These are phyloP conservation scores for Aphodius granarius DNA, from an alignment of 2,888 invertebrate genomes.

Conservation along the genomic window DNA sequence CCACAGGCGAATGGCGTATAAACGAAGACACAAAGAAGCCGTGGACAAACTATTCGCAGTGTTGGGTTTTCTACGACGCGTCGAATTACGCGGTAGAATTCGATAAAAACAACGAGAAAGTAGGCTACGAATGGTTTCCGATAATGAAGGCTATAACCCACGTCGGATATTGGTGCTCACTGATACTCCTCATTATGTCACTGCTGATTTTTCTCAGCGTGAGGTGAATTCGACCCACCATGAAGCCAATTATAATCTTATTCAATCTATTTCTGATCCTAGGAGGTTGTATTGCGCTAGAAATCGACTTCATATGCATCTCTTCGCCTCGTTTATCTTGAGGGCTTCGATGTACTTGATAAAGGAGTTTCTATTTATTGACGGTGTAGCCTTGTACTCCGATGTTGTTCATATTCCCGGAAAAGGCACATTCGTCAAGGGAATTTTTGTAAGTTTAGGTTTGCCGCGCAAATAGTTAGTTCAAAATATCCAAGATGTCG, in stretches of 20 bases:
- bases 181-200: conserved; percentile 56
- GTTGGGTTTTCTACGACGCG: conserved; percentile 44
- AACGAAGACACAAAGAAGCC: conserved; percentile 43
- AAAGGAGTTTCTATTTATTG: conserved; percentile 60
- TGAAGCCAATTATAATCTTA: conserved; percentile 5
- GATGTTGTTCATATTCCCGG: conserved; percentile 51
- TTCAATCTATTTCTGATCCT: conserved; percentile 29
- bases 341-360: conserved; percentile 62
- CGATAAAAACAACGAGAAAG: conserved; percentile 35
- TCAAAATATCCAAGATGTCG: too few relatives aligned
- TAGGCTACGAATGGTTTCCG: conserved; percentile 55
- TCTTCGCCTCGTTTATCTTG: conserved; percentile 67
- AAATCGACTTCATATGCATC: conserved; percentile 67
- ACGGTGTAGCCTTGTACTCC: conserved; percentile 54
- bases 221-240: conserved; percentile 50
- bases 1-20: conserved; percentile 56
- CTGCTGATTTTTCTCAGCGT: conserved; percentile 57
- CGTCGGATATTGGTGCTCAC: conserved; percentile 59
- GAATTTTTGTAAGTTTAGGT: conserved; percentile 47
- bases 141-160: conserved; percentile 57
- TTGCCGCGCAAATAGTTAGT: neutral
- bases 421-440: conserved; percentile 47
- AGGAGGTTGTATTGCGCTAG: conserved; percentile 67
- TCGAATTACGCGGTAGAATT: conserved; percentile 43
- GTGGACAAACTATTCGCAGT: conserved; percentile 58